Base-by-base conservation (phyloP, 30 jellyfish, hydroid and myxozoan genomes). In the Nemopilema nomurai region DNA sequence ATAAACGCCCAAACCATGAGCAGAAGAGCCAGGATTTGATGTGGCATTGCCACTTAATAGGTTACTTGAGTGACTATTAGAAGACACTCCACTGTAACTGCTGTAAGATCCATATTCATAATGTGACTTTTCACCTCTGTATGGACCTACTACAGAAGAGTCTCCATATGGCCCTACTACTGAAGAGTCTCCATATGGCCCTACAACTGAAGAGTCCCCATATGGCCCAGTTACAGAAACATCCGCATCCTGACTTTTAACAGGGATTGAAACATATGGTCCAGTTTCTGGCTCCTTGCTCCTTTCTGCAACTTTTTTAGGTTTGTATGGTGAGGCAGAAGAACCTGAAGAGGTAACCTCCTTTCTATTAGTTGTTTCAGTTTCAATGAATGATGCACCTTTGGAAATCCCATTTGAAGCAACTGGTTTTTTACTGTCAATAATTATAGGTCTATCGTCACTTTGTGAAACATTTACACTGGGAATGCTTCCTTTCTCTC, bases 91-190 rank as follows among this genome's bases (percentile, higher is more conserved):
- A n/a, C n/a, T n/a, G n/a, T n/a, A n/a, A n/a, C n/a, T n/a, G n/a
- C n/a, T n/a, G n/a, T 76, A 77, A 20, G 90, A 84, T 6, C 77
- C 95, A 75, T 41, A 41, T 41, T 41, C 57, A 41, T 41, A 41
- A 41, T 13, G 9, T 33, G 64, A 8, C 0, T 6, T 51, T 8
- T 49, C 68, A 4, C 62, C 69, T 21, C 85, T 77, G 51, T 82
- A 82, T 27, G 91, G 86, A 16, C 73, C 77, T 20, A 84, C 71
- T 16, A 49, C 67, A 23, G 87, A 24, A 4, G 87, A 77, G 57
- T 41, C 57, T 16, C 22, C 77, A 33, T 82, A 68, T 29, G 90
- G 85, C 9, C 49, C 90, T 16, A 84, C 50, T 18, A 67, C 1
- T 23, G 28, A n/a, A n/a, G n/a, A n/a, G n/a, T n/a, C n/a, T n/a